A percentile compares a stretch with the other conserved stretches of the same genome.
phyloP scores from a whole-genome alignment of 2,113 vertebrate species.

The Lamprotornis superbus region DNA sequence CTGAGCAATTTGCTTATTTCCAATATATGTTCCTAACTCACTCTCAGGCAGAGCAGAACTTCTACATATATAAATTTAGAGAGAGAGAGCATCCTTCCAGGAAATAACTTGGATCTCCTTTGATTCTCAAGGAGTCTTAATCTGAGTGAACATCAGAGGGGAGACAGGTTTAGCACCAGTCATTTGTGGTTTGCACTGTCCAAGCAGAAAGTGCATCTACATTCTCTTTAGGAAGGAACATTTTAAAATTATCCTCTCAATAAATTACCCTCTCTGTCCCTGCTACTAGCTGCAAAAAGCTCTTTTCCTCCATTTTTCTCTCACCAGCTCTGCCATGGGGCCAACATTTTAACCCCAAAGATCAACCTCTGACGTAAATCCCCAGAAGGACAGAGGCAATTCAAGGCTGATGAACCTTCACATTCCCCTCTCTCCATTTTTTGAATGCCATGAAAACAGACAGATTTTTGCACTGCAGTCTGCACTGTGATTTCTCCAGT shows the following conservation, averaged over 20 bases:
- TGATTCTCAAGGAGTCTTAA: background rate
- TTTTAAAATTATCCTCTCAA: background rate
- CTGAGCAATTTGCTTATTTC: conserved; percentile 9
- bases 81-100: background rate
- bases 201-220: background rate
- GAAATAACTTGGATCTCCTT: background rate
- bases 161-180: background rate
- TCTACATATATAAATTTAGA: background rate
- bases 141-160: background rate
- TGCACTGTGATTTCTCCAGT: background rate
- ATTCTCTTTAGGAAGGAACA: background rate
- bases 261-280: background rate
- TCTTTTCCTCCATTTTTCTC: background rate
- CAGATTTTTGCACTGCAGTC: background rate
- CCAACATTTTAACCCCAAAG: conserved; percentile 1
- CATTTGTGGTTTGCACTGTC: background rate
- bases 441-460: background rate
- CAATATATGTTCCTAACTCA: background rate
- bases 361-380: background rate
- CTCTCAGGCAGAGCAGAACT: background rate
- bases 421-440: background rate
- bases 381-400: background rate
- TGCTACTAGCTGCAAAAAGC: background rate
- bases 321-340: background rate
- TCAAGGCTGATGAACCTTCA: background rate